A percentile compares a stretch with the other conserved stretches of the same genome.
Conservation (phyloP, 1,140 invertebrate species). For the Trichonephila clavata region DNA sequence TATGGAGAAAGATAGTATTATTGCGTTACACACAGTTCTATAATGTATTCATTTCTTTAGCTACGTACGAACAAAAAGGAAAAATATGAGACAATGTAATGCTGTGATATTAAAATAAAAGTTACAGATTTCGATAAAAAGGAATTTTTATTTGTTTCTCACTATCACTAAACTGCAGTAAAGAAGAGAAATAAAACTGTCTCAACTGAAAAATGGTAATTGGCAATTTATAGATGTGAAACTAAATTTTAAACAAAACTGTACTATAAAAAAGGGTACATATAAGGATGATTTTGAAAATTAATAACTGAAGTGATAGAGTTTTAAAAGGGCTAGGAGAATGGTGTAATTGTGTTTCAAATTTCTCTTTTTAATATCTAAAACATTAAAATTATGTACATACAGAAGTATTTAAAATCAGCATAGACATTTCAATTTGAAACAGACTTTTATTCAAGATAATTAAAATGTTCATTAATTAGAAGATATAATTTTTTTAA, state of each 20-base stretch:
- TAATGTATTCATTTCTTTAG: slow-evolving; percentile 23
- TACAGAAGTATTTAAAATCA: no score
- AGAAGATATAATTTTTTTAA: no score
- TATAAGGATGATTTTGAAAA: no score
- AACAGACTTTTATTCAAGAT: no score
- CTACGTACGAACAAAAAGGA: neutral
- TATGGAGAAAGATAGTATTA: slow-evolving; percentile 51
- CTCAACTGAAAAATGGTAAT: neutral
- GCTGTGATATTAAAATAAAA: slow-evolving; percentile 19
- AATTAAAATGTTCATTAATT: no score
- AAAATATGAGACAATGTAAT: slow-evolving; percentile 6
- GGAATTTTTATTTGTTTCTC: slow-evolving; percentile 4
- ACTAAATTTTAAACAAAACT: neutral
- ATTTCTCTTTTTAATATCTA: no score
- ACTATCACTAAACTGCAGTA: neutral
- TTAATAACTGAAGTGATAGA: no score
- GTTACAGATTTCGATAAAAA: slow-evolving; percentile 5
- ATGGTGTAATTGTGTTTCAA: no score
- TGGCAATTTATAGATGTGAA: neutral
- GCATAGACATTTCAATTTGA: no score
- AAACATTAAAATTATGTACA: no score
- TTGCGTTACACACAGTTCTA: neutral
- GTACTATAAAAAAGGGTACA: neutral
- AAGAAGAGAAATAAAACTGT: neutral
- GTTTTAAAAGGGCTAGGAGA: no score